phyloP scores from a whole-genome alignment of 1,140 invertebrate species.

The Calliphora vicina region DNA sequence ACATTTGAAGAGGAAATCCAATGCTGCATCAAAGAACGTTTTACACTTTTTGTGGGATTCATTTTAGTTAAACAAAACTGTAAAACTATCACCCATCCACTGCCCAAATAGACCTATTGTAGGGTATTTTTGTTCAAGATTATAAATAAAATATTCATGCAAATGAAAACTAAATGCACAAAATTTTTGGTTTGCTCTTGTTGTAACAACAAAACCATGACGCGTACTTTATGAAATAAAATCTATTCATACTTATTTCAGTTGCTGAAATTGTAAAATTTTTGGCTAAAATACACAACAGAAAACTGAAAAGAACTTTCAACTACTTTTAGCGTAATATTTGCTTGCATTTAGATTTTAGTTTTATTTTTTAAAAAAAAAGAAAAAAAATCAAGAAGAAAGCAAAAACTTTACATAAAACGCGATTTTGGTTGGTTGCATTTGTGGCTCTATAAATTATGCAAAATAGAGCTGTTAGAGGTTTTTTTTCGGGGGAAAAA shows the following conservation, averaged over 20 bases:
- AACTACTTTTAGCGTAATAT: constrained; percentile 1
- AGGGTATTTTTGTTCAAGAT: too few species aligned
- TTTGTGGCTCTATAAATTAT: constrained; percentile 18
- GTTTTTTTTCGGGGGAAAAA: not conserved
- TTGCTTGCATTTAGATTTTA: not conserved
- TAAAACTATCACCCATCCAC: too few species aligned
- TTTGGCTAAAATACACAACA: not conserved
- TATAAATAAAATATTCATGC: constrained; percentile 55
- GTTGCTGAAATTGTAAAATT: not conserved
- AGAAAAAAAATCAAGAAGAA: too few species aligned
- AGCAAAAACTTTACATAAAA: not conserved
- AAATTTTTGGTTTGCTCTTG: not conserved
- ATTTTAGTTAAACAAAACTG: too few species aligned
- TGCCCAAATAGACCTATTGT: too few species aligned
- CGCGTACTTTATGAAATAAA: not conserved
- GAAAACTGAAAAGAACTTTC: not conserved
- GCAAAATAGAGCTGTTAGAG: not conserved
- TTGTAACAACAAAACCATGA: not conserved
- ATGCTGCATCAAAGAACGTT: too few species aligned
- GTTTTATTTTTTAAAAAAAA: not conserved
- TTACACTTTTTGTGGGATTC: too few species aligned
- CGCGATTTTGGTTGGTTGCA: not conserved
- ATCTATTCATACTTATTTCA: constrained; percentile 11
- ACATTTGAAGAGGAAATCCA: too few species aligned
- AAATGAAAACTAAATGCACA: constrained; percentile 63